phyloP scores from a whole-genome alignment of 2,888 invertebrate species.

The Danaus chrysippus region DNA sequence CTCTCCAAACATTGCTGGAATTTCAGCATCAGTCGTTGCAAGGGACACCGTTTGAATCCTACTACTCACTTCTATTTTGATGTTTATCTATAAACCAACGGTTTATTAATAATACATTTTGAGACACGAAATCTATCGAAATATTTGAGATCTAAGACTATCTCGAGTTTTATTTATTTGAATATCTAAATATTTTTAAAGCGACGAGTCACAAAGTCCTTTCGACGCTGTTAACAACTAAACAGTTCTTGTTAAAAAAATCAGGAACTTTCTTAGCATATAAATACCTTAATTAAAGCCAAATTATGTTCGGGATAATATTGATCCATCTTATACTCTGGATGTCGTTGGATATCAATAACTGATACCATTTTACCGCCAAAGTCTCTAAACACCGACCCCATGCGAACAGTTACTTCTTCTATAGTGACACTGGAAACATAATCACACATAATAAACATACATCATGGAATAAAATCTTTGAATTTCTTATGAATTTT shows the following conservation, averaged over 20 bases:
- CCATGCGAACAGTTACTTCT: conserved; percentile 62
- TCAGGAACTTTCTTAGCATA: not conserved
- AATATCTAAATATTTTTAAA: not conserved
- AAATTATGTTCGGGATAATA: conserved; percentile 73
- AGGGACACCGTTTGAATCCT: conserved; percentile 55
- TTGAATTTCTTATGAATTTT: too few relatives aligned
- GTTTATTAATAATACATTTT: too few relatives aligned
- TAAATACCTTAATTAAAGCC: conserved; percentile 64
- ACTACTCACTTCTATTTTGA: conserved; percentile 44
- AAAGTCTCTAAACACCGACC: conserved; percentile 68
- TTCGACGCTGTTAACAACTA: not conserved
- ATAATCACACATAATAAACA: not conserved
- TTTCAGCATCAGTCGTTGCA: conserved; percentile 45
- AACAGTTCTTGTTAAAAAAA: not conserved
- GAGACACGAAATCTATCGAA: not conserved
- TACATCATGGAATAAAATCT: too few relatives aligned
- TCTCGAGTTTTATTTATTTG: too few relatives aligned
- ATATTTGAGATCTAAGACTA: too few relatives aligned
- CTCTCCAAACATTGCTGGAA: conserved; percentile 58
- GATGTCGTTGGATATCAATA: conserved; percentile 57
- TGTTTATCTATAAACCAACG: conserved; percentile 48
- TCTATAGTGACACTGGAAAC: conserved; percentile 56
- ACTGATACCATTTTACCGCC: conserved; percentile 61
- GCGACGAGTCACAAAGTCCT: not conserved
- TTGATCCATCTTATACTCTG: conserved; percentile 62